Conservation (phyloP, 2,888 invertebrate genomes). For the Meiosimyza decipiens region DNA sequence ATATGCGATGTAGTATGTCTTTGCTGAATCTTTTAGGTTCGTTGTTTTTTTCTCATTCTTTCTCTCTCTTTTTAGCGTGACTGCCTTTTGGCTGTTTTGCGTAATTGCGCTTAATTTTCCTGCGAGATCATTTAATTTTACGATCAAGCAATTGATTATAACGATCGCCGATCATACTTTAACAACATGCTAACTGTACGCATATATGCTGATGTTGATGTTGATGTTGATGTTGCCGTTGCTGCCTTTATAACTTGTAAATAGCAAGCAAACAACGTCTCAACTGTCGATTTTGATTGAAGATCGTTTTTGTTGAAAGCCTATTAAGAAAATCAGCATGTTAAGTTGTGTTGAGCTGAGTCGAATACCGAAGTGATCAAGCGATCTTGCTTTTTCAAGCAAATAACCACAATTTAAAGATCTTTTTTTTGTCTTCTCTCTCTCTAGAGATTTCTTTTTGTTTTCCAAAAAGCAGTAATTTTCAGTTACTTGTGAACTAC, state of each 20-base stretch:
- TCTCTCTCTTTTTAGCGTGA: not conserved
- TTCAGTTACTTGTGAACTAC: constrained; percentile 66
- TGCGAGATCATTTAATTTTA: constrained; percentile 67
- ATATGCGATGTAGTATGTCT: too few species aligned
- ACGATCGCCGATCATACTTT: constrained; percentile 64
- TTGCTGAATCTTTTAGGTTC: too few species aligned
- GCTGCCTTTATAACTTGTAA: constrained; percentile 22
- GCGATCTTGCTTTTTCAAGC: not conserved
- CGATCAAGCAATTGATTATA: constrained; percentile 67
- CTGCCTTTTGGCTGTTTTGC: constrained; percentile 52
- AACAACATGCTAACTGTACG: constrained; percentile 65
- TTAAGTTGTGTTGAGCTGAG: not conserved
- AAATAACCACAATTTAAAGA: constrained; percentile 2
- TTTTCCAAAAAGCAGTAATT: constrained; percentile 53
- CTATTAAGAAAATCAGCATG: constrained; percentile 59
- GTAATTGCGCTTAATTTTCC: constrained; percentile 67
- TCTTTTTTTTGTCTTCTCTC: constrained; percentile 19
- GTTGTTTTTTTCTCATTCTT: not conserved
- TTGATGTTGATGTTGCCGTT: constrained; percentile 5
- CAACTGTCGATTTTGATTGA: constrained; percentile 39
- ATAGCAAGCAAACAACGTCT: not conserved
- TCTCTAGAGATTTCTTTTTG: constrained; percentile 18
- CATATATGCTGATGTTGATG: constrained; percentile 40
- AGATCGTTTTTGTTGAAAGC: constrained; percentile 53
- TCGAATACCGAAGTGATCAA: constrained; percentile 41